These are phyloP conservation scores for Actinemys pallida DNA, from an alignment of 2,113 vertebrate genomes.

Conservation along the genomic window DNA sequence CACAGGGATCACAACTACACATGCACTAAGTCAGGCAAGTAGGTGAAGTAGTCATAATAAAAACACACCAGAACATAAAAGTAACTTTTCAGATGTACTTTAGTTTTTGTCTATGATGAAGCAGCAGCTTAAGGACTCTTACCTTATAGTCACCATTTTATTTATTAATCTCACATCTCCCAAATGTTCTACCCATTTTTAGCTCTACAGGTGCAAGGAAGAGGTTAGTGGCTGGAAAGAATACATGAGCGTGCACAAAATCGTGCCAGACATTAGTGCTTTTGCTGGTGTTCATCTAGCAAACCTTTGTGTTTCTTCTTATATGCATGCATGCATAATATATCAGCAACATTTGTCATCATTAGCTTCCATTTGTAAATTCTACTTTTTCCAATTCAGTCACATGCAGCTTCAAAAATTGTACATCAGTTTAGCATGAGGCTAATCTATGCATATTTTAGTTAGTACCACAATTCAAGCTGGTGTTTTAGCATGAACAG, in stretches of 20 bases:
- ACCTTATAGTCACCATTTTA: slow-evolving; percentile 14
- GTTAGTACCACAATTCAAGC: slow-evolving; percentile 74
- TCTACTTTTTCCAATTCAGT: slow-evolving; percentile 53
- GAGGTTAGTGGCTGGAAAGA: slow-evolving; percentile 9
- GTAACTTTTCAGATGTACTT: background rate
- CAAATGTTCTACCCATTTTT: slow-evolving; percentile 19
- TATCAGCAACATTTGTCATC: slow-evolving; percentile 8
- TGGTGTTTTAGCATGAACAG: slow-evolving; percentile 77
- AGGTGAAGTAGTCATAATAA: background rate
- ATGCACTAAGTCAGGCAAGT: background rate
- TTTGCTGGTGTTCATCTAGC: background rate
- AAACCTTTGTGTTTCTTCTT: background rate
- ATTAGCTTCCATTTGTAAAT: background rate
- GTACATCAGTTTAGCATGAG: slow-evolving; percentile 17
- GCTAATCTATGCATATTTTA: background rate
- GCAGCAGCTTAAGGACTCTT: background rate
- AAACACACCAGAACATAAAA: background rate
- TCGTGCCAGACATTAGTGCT: background rate
- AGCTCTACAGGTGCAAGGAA: slow-evolving; percentile 25
- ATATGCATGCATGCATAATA: slow-evolving; percentile 72
- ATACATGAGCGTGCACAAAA: background rate
- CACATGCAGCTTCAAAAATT: slow-evolving; percentile 25
- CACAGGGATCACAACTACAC: background rate
- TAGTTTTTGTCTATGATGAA: background rate
- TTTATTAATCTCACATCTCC: background rate